A percentile compares a stretch with the other conserved stretches of the same genome.
These are phyloP conservation scores for Aselliscus stoliczkanus DNA, from an alignment of 2,797 vertebrate genomes.

Conservation along the genomic window DNA sequence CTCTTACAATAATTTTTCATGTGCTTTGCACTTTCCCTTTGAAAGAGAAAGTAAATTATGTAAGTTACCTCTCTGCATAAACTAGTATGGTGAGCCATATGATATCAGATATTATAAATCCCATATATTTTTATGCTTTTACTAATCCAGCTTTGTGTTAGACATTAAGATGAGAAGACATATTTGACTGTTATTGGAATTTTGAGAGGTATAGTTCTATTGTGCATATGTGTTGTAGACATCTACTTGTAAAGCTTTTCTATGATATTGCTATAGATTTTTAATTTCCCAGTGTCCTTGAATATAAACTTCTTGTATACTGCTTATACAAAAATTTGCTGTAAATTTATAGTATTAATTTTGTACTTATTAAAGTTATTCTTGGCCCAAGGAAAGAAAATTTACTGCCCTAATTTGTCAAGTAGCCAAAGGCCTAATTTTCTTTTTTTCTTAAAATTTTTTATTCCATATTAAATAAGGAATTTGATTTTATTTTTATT, in stretches of 20 bases:
- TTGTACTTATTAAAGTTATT: background rate
- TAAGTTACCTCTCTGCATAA: background rate
- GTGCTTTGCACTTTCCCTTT: background rate
- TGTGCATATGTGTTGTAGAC: background rate
- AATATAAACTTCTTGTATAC: background rate
- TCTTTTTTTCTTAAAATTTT: background rate
- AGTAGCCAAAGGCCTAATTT: background rate
- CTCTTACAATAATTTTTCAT: background rate
- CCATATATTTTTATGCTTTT: background rate
- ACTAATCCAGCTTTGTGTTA: background rate
- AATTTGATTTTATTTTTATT: background rate
- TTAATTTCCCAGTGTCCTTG: background rate
- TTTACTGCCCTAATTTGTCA: background rate
- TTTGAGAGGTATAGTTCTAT: background rate
- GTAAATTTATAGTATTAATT: background rate
- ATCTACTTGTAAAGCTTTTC: background rate
- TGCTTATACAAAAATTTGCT: background rate
- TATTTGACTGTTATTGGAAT: background rate
- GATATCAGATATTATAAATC: background rate
- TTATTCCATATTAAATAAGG: background rate
- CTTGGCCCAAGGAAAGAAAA: background rate
- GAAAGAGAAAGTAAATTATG: background rate
- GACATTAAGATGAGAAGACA: background rate
- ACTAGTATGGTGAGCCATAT: background rate
- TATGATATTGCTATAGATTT: background rate